Base-by-base conservation (phyloP, 2,797 vertebrate genomes). In the Hemitrygon akajei region DNA sequence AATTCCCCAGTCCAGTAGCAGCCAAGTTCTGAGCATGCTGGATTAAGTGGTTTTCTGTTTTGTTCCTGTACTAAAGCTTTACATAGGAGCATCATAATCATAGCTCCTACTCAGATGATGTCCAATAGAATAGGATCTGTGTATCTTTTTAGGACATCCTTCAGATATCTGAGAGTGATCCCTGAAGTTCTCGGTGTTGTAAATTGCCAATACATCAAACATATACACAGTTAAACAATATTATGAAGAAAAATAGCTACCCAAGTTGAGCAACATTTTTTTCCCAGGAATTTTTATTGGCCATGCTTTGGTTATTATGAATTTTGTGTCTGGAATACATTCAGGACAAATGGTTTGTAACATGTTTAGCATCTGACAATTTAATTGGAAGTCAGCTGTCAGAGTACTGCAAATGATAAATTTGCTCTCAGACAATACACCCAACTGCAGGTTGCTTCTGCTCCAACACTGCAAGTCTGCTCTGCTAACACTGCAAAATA, bases 341-440 rank as follows among this genome's bases (percentile, higher is more conserved):
- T 20, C 84, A 87, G 30, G 18, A 87, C 60, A 34, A 63, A 34
- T 14, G 34, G 84, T n/a, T 87, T 63, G 60, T 87, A 87, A 30
- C 16, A 27, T n/a, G 58, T 34, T 6, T 34, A 60, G 58, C 84
- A 87, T 63, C 84, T 63, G 84, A 87, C n/a, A 71, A n/a, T 87
- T n/a, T 66, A 87, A 87, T 87, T 34, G 84, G 84, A 87, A 87
- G 84, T 87, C 60, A 66, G 14, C 60, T 66, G n/a, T 63, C 58
- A 34, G 58, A 87, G 1, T 58, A 27, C 60, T 66, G 60, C 84
- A 66, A 2, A 34, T 16, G 30, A 87, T 63, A 66, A 63, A 87
- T 66, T 87, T 63, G 84, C 60, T 66, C 58, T 63, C n/a, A 63
- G 84, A 20, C 47, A 47, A 47, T 47, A 47, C 47, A 47, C 47